Percentiles rank a stretch among this genome's conserved stretches.
Evolutionary conservation across 37 sponge, comb jelly and placozoan species (phyloP).

Genomic region (Haliclona indistincta): DNA sequence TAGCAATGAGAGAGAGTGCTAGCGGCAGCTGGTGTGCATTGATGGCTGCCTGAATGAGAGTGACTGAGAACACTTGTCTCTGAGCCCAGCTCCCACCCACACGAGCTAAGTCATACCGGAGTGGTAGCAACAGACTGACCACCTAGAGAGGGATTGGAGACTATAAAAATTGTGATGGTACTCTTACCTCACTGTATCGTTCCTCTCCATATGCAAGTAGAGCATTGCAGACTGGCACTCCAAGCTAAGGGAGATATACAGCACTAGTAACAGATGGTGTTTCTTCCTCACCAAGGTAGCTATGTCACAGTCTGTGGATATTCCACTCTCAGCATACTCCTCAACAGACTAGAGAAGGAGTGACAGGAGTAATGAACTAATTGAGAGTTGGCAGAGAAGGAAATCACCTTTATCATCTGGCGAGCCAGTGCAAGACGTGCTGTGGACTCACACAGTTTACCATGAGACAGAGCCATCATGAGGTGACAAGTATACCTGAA

Average conservation of each 20-base stretch:
- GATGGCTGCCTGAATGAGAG: slow-evolving; percentile 80
- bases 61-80: slow-evolving; percentile 76
- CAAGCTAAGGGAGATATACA: slow-evolving; percentile 68
- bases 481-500: slow-evolving; percentile 51
- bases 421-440: slow-evolving; percentile 53
- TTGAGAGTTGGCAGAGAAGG: not conserved
- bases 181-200: slow-evolving; percentile 73
- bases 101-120: slow-evolving; percentile 42
- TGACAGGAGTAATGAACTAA: not conserved
- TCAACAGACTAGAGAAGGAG: not conserved
- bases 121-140: slow-evolving; percentile 66
- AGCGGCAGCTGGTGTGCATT: slow-evolving; percentile 43
- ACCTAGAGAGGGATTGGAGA: slow-evolving; percentile 31
- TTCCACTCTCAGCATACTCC: slow-evolving; percentile 5
- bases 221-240: slow-evolving; percentile 78
- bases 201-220: slow-evolving; percentile 81
- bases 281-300: slow-evolving; percentile 16
- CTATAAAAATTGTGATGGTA: not conserved
- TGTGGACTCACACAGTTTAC: slow-evolving; percentile 38
- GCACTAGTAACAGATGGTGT: too few species aligned
- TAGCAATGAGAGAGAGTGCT: slow-evolving; percentile 62
- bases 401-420: slow-evolving; percentile 44
- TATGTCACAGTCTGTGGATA: slow-evolving; percentile 14
- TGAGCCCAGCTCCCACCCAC: slow-evolving; percentile 89
- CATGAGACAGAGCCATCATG: slow-evolving; percentile 53